Conservation (phyloP, 1,140 invertebrate genomes). For the Aradophagus sp. region DNA sequence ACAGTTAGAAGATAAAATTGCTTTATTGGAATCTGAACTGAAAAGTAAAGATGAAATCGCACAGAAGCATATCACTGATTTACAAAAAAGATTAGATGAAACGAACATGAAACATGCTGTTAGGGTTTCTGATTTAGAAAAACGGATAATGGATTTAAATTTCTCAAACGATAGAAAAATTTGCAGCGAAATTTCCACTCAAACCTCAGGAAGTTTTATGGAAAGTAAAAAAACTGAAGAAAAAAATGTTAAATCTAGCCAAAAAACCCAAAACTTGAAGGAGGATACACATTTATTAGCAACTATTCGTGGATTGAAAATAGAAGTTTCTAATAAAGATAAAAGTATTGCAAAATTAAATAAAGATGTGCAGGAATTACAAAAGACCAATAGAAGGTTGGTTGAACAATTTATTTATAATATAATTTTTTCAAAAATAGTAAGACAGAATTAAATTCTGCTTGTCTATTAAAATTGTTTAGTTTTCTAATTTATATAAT, state of each 20-base stretch:
- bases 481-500: background rate
- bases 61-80: slow-evolving; percentile 80
- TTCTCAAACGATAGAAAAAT: slow-evolving; percentile 58
- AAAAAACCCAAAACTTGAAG: slow-evolving; percentile 73
- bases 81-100: slow-evolving; percentile 83
- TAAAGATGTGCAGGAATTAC: slow-evolving; percentile 83
- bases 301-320: slow-evolving; percentile 84
- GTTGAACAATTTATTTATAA: background rate
- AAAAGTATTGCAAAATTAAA: slow-evolving; percentile 81
- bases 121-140: slow-evolving; percentile 83
- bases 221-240: slow-evolving; percentile 56
- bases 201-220: slow-evolving; percentile 57
- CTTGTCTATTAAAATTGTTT: background rate
- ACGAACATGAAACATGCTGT: slow-evolving; percentile 84
- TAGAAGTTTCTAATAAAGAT: slow-evolving; percentile 83
- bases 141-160: slow-evolving; percentile 63
- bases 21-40: slow-evolving; percentile 80
- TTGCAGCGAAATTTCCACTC: slow-evolving; percentile 61
- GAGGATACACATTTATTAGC: slow-evolving; percentile 85
- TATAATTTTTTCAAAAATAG: background rate
- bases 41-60: slow-evolving; percentile 79
- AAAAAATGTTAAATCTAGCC: slow-evolving; percentile 45
- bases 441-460: no score
- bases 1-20: slow-evolving; percentile 82
- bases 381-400: slow-evolving; percentile 81